These are phyloP conservation scores for Diaprepes abbreviatus DNA, from an alignment of 2,888 invertebrate genomes.

Conservation along the genomic window DNA sequence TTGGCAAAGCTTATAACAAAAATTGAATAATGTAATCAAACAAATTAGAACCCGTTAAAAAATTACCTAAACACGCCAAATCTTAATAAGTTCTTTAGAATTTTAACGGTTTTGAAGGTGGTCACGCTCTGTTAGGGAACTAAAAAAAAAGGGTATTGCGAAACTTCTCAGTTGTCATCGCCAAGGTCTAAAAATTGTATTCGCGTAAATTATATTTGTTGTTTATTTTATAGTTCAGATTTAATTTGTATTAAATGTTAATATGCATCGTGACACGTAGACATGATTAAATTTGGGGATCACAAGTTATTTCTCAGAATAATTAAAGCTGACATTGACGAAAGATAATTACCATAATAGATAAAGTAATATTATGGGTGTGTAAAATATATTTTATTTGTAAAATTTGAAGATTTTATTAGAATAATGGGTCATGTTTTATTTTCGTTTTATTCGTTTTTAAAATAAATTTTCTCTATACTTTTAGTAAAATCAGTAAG, in stretches of 20 bases:
- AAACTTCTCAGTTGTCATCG: constrained; percentile 6
- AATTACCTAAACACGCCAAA: too few species aligned
- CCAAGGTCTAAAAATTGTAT: constrained; percentile 13
- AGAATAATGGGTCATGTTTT: too few species aligned
- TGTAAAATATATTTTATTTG: too few species aligned
- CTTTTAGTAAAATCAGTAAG: too few species aligned
- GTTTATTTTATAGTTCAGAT: neutral
- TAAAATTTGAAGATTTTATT: too few species aligned
- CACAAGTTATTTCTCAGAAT: neutral
- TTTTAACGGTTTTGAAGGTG: constrained; percentile 7
- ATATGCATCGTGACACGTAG: neutral
- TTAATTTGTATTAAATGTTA: neutral
- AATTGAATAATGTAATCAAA: too few species aligned
- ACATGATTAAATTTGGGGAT: neutral
- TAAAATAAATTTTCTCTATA: too few species aligned
- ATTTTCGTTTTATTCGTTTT: too few species aligned
- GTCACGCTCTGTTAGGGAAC: neutral
- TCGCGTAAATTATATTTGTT: constrained; percentile 3
- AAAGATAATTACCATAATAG: neutral
- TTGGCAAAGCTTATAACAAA: too few species aligned
- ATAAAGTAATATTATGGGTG: neutral
- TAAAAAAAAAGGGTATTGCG: constrained; percentile 1
- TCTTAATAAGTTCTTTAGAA: too few species aligned
- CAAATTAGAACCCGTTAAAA: too few species aligned
- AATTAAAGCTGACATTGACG: neutral